Percentiles rank a stretch among this genome's conserved stretches.
These are phyloP conservation scores for Threskiornis aethiopicus DNA, from an alignment of 2,797 vertebrate species.

Conservation along the genomic window DNA sequence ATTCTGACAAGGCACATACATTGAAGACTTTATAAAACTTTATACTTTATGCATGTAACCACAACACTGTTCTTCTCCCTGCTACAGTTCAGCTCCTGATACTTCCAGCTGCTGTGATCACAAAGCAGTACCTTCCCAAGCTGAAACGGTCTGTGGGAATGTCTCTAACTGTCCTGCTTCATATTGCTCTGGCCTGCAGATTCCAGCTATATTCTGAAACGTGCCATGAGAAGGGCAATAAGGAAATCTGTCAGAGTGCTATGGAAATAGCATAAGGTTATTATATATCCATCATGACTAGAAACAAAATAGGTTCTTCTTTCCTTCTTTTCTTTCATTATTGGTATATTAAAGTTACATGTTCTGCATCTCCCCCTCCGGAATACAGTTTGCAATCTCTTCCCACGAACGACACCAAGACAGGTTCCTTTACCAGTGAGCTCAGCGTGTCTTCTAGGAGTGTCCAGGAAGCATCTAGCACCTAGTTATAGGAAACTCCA, in stretches of 20 bases:
- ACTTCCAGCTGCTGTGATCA: background rate
- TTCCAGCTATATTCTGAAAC: background rate
- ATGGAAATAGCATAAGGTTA: background rate
- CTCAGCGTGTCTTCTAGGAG: background rate
- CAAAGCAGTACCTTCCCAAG: background rate
- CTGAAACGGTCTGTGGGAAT: background rate
- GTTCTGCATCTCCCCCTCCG: background rate
- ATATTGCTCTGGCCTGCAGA: background rate
- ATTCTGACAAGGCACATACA: slow-evolving; percentile 52
- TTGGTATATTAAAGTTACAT: background rate
- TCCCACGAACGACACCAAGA: too few species aligned
- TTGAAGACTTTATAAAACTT: slow-evolving; percentile 58
- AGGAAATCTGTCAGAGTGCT: background rate
- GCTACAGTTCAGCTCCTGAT: background rate
- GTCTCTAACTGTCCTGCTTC: background rate
- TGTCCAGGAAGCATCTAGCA: background rate
- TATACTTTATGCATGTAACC: slow-evolving; percentile 1
- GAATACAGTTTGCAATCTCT: background rate
- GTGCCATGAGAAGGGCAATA: background rate
- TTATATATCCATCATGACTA: background rate
- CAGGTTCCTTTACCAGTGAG: background rate
- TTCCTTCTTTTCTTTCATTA: background rate
- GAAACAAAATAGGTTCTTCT: background rate
- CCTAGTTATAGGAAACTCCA: background rate
- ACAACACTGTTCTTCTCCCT: background rate